Conservation (phyloP, 2,797 vertebrate species). For the Mionectes olivaceus region DNA sequence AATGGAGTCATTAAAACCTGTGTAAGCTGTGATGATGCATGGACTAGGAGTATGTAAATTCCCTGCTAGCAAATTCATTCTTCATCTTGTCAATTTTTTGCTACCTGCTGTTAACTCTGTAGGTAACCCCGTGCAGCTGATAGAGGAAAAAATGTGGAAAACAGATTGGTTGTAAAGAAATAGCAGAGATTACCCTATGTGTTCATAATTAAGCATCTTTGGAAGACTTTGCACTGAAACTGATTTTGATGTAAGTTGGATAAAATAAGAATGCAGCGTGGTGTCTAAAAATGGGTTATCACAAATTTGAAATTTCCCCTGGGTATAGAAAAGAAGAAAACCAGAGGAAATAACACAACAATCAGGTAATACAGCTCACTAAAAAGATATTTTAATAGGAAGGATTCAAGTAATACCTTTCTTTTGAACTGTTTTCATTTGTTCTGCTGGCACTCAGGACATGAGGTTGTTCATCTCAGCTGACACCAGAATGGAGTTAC, state of each 20-base stretch:
- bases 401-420: not conserved
- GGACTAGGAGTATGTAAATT: slow-evolving; percentile 67
- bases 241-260: not conserved
- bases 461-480: not conserved
- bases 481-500: not conserved
- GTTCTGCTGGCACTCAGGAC: not conserved
- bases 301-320: not conserved
- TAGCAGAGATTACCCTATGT: not conserved
- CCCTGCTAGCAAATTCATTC: slow-evolving; percentile 44
- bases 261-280: not conserved
- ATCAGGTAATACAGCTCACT: not conserved
- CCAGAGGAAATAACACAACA: not conserved
- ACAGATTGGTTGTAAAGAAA: not conserved
- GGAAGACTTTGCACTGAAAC: not conserved
- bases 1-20: slow-evolving; percentile 46
- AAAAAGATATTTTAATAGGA: not conserved
- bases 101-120: slow-evolving; percentile 50
- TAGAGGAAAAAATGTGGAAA: not conserved
- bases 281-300: not conserved
- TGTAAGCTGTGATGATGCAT: slow-evolving; percentile 57
- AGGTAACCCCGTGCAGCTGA: slow-evolving; percentile 13
- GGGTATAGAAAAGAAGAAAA: not conserved
- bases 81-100: slow-evolving; percentile 69
- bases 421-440: not conserved
- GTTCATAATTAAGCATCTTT: not conserved